Percentiles rank a stretch among this genome's conserved stretches.
Evolutionary conservation across 2,888 invertebrate species (phyloP).

Genomic region (Volucella inflata): DNA sequence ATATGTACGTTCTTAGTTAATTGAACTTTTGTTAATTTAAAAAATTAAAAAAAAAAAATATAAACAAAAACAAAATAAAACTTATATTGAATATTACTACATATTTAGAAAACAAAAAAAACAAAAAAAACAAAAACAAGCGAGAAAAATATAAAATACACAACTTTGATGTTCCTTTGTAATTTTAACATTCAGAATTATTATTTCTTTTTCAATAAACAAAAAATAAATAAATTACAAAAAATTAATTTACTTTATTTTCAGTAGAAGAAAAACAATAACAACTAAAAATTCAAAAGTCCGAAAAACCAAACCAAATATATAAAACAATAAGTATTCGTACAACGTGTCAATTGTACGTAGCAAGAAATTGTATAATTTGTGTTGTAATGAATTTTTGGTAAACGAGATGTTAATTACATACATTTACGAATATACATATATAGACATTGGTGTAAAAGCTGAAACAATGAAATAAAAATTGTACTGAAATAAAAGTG

Average conservation of each 20-base stretch:
- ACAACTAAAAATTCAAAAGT: not conserved
- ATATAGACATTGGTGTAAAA: conserved; percentile 63
- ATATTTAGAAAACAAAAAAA: too few relatives aligned
- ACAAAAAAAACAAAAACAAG: conserved; percentile 12
- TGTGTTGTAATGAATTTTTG: conserved; percentile 60
- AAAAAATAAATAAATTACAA: conserved; percentile 16
- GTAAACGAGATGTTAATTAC: conserved; percentile 39
- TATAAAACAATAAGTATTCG: conserved; percentile 20
- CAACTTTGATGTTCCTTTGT: conserved; percentile 70
- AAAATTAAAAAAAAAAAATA: conserved; percentile 24
- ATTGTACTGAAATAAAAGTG: conserved; percentile 65
- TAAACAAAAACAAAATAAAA: conserved; percentile 10
- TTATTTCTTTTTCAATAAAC: conserved; percentile 56
- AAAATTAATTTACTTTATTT: conserved; percentile 31
- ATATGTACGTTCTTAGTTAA: conserved; percentile 15
- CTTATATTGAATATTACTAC: not conserved
- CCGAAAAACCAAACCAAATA: conserved; percentile 2
- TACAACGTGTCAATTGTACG: conserved; percentile 10
- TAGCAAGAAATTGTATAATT: conserved; percentile 37
- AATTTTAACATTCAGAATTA: conserved; percentile 60
- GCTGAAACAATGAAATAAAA: conserved; percentile 60
- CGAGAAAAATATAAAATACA: not conserved
- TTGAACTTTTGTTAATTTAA: conserved; percentile 5
- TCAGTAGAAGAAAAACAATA: conserved; percentile 19
- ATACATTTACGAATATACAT: too few relatives aligned